These are phyloP conservation scores for Geothlypis trichas DNA, from an alignment of 2,113 vertebrate species.

Conservation along the genomic window DNA sequence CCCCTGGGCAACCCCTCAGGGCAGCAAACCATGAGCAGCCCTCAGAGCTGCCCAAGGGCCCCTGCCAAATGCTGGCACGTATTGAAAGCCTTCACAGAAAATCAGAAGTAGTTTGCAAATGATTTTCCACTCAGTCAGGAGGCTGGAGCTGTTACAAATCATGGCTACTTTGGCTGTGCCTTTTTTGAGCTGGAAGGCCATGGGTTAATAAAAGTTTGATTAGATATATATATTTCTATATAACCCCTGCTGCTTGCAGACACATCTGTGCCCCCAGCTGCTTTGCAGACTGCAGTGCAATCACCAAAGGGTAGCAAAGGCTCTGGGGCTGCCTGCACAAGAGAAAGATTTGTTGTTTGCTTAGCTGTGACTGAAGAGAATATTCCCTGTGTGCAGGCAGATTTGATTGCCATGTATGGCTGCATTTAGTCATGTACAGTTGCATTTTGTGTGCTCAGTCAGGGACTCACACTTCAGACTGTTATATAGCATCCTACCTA, in stretches of 20 bases:
- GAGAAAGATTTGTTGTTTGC: conserved; percentile 6
- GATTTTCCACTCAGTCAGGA: not conserved
- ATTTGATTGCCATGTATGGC: not conserved
- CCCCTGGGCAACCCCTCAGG: accelerated
- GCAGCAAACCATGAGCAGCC: not conserved
- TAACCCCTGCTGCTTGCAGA: not conserved
- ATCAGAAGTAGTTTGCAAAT: not conserved
- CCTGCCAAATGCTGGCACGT: accelerated
- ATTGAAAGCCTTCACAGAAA: not conserved
- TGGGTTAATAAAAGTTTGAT: conserved; percentile 28
- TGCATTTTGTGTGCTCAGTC: not conserved
- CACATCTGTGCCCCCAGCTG: not conserved
- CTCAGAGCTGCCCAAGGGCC: not conserved
- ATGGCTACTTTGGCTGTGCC: not conserved
- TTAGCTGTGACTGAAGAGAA: conserved; percentile 1
- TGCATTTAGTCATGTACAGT: not conserved
- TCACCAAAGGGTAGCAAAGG: not conserved
- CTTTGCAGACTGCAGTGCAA: not conserved
- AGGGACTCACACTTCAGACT: not conserved
- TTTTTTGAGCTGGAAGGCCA: not conserved
- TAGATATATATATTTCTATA: conserved; percentile 2
- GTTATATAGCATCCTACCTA: not conserved
- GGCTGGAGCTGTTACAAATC: not conserved
- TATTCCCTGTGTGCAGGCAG: not conserved
- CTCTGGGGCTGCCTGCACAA: not conserved